These are phyloP conservation scores for Arctia plantaginis DNA, from an alignment of 2,888 invertebrate species.

Conservation along the genomic window DNA sequence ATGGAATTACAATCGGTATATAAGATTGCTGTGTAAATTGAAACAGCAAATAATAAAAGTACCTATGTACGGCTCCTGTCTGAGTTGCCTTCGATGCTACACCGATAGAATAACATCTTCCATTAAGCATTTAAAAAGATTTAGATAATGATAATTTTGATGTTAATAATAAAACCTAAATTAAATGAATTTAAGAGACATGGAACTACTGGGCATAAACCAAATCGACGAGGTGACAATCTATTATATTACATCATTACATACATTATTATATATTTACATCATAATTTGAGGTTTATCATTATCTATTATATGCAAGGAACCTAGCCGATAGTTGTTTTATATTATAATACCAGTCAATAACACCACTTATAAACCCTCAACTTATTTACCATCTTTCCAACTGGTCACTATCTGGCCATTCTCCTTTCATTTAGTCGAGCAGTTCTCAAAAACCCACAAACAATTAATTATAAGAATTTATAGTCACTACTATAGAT, in stretches of 20 bases:
- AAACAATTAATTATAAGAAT: constrained; percentile 44
- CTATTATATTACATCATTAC: no score
- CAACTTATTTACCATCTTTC: constrained; percentile 6
- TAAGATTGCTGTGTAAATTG: not conserved
- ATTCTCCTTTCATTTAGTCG: constrained; percentile 1
- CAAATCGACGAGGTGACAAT: not conserved
- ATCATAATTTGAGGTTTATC: not conserved
- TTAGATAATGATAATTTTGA: not conserved
- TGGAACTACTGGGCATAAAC: no score
- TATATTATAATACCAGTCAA: not conserved
- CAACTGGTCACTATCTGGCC: not conserved
- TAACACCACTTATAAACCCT: not conserved
- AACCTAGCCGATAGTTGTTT: not conserved
- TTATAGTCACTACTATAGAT: constrained; percentile 67
- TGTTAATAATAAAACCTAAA: no score
- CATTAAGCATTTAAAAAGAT: not conserved
- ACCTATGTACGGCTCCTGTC: not conserved
- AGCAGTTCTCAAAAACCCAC: constrained; percentile 33
- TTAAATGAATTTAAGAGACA: not conserved
- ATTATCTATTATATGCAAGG: not conserved
- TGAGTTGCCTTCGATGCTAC: not conserved
- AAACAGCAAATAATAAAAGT: not conserved
- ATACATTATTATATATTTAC: no score
- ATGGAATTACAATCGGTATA: not conserved
- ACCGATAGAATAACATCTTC: not conserved